Base-by-base conservation (phyloP, 2,888 invertebrate genomes). In the Eumacrocentrus americanus region DNA sequence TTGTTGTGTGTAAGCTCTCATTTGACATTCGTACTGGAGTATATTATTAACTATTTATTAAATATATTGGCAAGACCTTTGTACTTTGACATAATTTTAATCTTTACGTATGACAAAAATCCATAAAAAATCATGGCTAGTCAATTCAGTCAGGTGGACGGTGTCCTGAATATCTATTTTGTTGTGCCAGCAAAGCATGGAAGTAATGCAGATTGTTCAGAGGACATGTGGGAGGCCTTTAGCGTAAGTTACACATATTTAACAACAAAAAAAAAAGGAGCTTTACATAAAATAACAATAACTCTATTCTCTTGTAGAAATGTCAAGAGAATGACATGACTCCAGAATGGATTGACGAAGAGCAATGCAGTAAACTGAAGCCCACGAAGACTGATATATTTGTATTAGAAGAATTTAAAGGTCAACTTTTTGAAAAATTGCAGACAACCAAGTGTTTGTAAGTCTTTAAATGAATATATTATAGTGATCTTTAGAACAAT, bases 331-430 rank as follows among this genome's bases (percentile, higher is more conserved):
- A 87, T 67, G 86, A 86, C 1, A 81, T 89, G 1, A 79, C 82
- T 63, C 85, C 88, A 0, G 75, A 76, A 29, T 93, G 92, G 89
- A 82, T 90, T 1, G 82, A 83, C 7, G 89, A 90, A 72, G 79
- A 81, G 2, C 82, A 88, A 11, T 88, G 89, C 63, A 80, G 83
- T 1, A 71, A 80, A 9, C 80, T 86, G 3, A 73, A 82, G 7
- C 84, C 88, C 40, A 84, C 84, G 6, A 87, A 88, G 18, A 88
- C 86, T 67, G 89, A 92, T 82, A 88, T 93, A 1, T 90, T 93
- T 76, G 87, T 96, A 0, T 83, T 94, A 73, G 88, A 91, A 58
- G 83, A 87, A 44, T 95, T 96, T 81, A 84, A 86, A 66, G 94
- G 94, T 9, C 82, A 85, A 3, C 81, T 87, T 0, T 95, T 91